Evolutionary conservation across 2,113 vertebrate genomes (phyloP), one percentile per base, ranked within the genome.

Genomic region (Chroicocephalus ridibundus): DNA sequence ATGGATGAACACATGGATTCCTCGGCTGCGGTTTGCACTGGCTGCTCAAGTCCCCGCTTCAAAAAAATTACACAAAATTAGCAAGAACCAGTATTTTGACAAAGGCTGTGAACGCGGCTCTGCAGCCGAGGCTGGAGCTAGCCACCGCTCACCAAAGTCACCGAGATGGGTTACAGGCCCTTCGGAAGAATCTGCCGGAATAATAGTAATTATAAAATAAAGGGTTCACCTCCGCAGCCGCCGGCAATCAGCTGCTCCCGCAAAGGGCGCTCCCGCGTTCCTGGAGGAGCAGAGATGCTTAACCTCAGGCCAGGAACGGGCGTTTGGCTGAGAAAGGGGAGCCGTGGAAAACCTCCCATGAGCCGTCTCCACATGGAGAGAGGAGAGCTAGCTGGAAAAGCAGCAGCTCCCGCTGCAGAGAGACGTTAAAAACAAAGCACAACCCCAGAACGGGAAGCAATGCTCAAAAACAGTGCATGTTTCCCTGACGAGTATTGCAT

Each of bases 151-250:
- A 1, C 49, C 51, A 25, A 49, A 78, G 78, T 29, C 81, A 78
- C 51, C 65, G 36, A 42, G 71, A 76, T 25, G 6, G 1, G 40
- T 71, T 62, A 76, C 58, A 49, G 51, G 25, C 17, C 70, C 76
- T 95, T 52, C 74, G 72, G 68, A 83, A 80, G 58, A 80, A 92
- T 26, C 80, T 83, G 55, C 51, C 82, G 44, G 83, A 95, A 79
- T 69, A 81, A 52, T 0, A 92, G 77, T 58, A 51, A 92, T 82
- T 86, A 88, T 76, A 65, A 96, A 70, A 80, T n/a, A 90, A 87
- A 68, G 1, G 5, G 61, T 46, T 85, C 49, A 92, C 75, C 83
- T 74, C 89, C 0, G 11, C 80, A 64, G 65, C 58, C 5, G 0
- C 85, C 75, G 72, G 49, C 93, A 90, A 77, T 29, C 8, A 82